Conservation (phyloP, 2,888 invertebrate genomes). For the Leucophora obtusa region DNA sequence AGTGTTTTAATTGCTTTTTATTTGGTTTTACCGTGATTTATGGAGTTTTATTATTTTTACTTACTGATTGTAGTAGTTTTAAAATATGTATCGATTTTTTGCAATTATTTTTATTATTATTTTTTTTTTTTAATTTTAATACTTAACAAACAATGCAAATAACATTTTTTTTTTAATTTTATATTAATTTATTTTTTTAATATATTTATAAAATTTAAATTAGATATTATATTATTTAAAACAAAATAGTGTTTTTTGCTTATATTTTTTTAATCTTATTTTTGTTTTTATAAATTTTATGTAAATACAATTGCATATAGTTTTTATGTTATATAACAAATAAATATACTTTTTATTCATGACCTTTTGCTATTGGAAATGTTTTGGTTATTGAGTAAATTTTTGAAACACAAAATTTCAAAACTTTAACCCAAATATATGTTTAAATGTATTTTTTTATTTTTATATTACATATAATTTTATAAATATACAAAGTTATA, state of each 20-base stretch:
- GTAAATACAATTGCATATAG: constrained; percentile 12
- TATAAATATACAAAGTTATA: constrained; percentile 56
- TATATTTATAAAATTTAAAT: no score
- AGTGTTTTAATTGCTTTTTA: constrained; percentile 51
- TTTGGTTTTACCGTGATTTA: constrained; percentile 30
- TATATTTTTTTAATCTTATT: constrained; percentile 19
- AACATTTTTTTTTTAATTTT: constrained; percentile 65
- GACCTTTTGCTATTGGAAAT: neutral
- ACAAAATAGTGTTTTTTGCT: constrained; percentile 34
- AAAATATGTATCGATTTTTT: constrained; percentile 18
- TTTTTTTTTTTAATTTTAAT: constrained; percentile 60
- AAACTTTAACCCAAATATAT: constrained; percentile 10
- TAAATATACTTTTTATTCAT: neutral
- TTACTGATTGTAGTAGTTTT: constrained; percentile 29
- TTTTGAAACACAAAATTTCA: neutral
- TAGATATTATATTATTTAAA: constrained; percentile 11
- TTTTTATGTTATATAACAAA: constrained; percentile 28
- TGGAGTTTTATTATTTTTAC: constrained; percentile 13
- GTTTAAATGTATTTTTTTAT: constrained; percentile 12
- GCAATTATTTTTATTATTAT: neutral
- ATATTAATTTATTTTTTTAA: constrained; percentile 39
- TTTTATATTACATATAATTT: constrained; percentile 6
- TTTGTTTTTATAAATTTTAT: constrained; percentile 21
- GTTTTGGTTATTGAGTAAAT: neutral
- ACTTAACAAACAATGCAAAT: constrained; percentile 71